These are phyloP conservation scores for Pachyrhynchus sulphureomaculatus DNA, from an alignment of 1,140 invertebrate species.

Conservation along the genomic window DNA sequence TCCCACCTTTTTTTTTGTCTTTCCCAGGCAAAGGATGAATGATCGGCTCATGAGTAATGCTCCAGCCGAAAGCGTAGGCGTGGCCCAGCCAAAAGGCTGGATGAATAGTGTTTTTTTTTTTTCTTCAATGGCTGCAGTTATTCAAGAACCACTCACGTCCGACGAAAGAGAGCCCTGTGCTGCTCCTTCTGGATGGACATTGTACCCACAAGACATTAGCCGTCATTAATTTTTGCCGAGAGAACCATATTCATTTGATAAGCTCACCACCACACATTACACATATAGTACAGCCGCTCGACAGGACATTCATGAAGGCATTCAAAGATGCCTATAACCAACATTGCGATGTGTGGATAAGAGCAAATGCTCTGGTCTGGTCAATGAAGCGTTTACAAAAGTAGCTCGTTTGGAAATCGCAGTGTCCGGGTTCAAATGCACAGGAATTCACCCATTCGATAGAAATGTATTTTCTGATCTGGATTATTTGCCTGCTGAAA, in stretches of 20 bases:
- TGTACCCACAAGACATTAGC: constrained; percentile 44
- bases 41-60: too few relatives aligned
- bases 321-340: constrained; percentile 48
- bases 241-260: constrained; percentile 48
- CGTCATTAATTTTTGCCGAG: constrained; percentile 44
- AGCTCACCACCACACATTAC: constrained; percentile 46
- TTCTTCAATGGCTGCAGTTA: too few relatives aligned
- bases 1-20: too few relatives aligned
- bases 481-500: constrained; percentile 35
- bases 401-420: constrained; percentile 45
- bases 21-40: too few relatives aligned
- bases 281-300: constrained; percentile 44
- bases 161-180: too few relatives aligned
- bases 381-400: constrained; percentile 43
- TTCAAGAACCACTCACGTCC: too few relatives aligned
- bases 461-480: constrained; percentile 39
- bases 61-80: too few relatives aligned
- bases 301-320: constrained; percentile 48
- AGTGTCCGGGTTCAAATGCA: constrained; percentile 43
- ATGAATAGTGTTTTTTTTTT: too few relatives aligned
- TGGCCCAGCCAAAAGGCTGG: too few relatives aligned
- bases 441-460: constrained; percentile 44
- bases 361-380: constrained; percentile 44
- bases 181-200: constrained; percentile 33
- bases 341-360: constrained; percentile 43